Evolutionary conservation across 2,797 vertebrate species (phyloP), one percentile per base, ranked within the genome.

Genomic region (Cichlasoma orientale): DNA sequence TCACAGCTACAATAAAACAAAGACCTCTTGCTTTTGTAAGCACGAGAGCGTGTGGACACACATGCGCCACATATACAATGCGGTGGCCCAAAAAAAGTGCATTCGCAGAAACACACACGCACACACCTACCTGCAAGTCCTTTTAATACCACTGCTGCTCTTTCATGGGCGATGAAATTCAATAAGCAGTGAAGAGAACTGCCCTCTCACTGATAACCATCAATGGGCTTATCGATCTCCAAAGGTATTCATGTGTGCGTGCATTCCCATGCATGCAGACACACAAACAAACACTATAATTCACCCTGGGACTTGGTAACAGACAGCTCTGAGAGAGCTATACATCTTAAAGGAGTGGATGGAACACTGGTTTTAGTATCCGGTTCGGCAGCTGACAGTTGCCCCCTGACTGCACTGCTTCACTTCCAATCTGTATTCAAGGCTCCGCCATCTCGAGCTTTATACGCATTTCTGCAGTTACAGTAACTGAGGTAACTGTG

Each of bases 91-190:
- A 70, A 79, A 27, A 27, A 10, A 75, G 33, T n/a, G 13, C 56
- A 72, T 18, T 47, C 11, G 47, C 41, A 44, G 41, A 16, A 44
- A 16, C 41, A 38, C 75, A 38, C 72, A 18, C 41, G 74, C 75
- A 76, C 80, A 66, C 57, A 66, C 63, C 68, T 27, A 85, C 82
- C 79, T 73, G 66, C 38, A 68, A 85, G 77, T 90, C 89, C 79
- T 90, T 94, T 93, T 94, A 89, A 92, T 86, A 88, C 80, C 82
- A 61, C 77, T 25, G 82, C 90, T 90, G 91, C 89, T 94, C 90
- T 93, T 94, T 95, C 92, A 94, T 89, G 89, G 90, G 80, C 90
- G 91, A 95, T 95, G 93, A 94, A 95, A 95, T 95, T 94, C 94
- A 94, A 95, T 95, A 94, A 94, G 90, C 92, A 91, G 91, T 83